Conservation (phyloP, 2,113 vertebrate species). For the Labeo rohita region DNA sequence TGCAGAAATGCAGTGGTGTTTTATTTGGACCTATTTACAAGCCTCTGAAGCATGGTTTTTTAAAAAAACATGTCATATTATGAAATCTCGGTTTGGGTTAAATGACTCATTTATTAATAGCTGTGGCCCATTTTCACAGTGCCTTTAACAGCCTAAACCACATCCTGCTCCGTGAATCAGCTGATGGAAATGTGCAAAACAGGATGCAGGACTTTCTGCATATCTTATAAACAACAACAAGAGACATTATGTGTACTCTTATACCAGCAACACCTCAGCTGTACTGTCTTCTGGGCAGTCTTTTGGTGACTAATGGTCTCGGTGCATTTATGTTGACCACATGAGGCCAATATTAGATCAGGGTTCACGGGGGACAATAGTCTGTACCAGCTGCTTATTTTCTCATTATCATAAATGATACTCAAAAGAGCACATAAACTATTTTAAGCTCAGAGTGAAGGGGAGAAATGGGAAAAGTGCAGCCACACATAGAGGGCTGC, state of each 20-base stretch:
- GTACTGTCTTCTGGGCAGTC: neutral
- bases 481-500: constrained; percentile 39
- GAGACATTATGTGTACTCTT: neutral
- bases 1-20: constrained; percentile 24
- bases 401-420: constrained; percentile 42
- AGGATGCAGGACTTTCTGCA: constrained; percentile 31
- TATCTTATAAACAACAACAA: constrained; percentile 4
- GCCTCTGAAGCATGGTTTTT: constrained; percentile 3
- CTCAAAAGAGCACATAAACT: constrained; percentile 51
- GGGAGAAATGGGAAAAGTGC: constrained; percentile 39
- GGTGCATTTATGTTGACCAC: neutral
- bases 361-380: constrained; percentile 25
- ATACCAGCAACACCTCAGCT: neutral
- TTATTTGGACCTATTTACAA: constrained; percentile 11
- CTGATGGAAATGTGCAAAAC: constrained; percentile 44
- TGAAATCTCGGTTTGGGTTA: constrained; percentile 32
- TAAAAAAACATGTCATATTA: constrained; percentile 14
- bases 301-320: neutral
- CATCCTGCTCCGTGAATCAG: constrained; percentile 34
- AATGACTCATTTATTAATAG: constrained; percentile 52
- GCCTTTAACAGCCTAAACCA: constrained; percentile 37
- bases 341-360: constrained; percentile 25
- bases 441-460: constrained; percentile 42
- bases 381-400: constrained; percentile 50
- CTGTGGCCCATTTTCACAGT: constrained; percentile 13